Conservation (phyloP, 2,113 vertebrate species). For the Laterallus jamaicensis region DNA sequence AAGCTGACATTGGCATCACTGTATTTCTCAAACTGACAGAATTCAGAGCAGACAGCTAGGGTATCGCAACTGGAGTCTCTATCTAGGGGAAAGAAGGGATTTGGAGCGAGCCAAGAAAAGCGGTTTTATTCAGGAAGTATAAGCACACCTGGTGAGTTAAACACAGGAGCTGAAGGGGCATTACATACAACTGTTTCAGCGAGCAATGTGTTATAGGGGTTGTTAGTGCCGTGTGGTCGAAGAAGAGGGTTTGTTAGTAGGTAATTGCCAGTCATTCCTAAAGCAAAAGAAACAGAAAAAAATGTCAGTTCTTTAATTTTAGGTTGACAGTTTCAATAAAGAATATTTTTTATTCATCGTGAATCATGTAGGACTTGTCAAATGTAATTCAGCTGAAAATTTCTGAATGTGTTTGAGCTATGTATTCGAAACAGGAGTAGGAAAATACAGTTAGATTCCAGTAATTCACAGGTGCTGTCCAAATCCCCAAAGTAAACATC, state of each 20-base stretch:
- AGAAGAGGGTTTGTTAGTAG: slow-evolving; percentile 99
- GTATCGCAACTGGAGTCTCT: slow-evolving; percentile 50
- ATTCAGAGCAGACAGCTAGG: slow-evolving; percentile 46
- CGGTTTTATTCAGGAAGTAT: slow-evolving; percentile 79
- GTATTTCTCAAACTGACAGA: slow-evolving; percentile 57
- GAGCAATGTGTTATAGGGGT: slow-evolving; percentile 99
- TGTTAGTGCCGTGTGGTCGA: slow-evolving; percentile 99
- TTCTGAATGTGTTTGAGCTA: slow-evolving; percentile 73
- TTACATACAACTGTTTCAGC: slow-evolving; percentile 99
- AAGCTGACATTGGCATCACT: slow-evolving; percentile 73
- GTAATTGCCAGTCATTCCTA: slow-evolving; percentile 99
- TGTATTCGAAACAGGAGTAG: slow-evolving; percentile 70
- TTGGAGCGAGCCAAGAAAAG: slow-evolving; percentile 66
- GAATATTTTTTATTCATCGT: slow-evolving; percentile 64
- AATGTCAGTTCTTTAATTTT: slow-evolving; percentile 81
- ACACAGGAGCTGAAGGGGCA: slow-evolving; percentile 97
- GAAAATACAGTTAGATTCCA: slow-evolving; percentile 69
- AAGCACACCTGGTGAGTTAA: slow-evolving; percentile 99
- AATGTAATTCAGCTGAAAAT: slow-evolving; percentile 65
- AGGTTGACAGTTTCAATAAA: slow-evolving; percentile 72
- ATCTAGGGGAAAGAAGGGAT: slow-evolving; percentile 65
- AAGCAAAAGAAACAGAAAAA: slow-evolving; percentile 89
- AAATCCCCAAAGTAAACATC: slow-evolving; percentile 81
- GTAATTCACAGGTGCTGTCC: slow-evolving; percentile 78
- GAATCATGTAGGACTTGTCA: slow-evolving; percentile 61